Base-by-base conservation (phyloP, 1,140 invertebrate species). In the Alviniconcha marisindica region DNA sequence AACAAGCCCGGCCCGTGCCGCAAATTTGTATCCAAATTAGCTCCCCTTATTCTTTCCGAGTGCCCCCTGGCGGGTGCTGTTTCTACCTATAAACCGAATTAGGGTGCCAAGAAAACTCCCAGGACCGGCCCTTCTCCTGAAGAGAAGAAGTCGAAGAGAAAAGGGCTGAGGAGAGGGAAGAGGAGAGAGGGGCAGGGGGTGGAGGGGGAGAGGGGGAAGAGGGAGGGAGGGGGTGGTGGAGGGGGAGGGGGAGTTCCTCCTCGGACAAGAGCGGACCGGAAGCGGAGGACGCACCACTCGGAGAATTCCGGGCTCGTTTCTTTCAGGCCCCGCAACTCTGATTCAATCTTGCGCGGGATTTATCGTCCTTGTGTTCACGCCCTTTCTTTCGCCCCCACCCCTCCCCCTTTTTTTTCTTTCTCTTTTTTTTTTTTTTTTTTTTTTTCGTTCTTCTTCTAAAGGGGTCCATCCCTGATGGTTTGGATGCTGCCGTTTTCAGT, bases 331-430 rank as follows among this genome's bases (percentile, higher is more conserved):
- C 69, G 7, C 33, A 36, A 28, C 21, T 10, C 18, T 73, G 69
- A 73, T 73, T 73, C 69, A 73, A 73, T 73, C 69, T 73, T 73
- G 69, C 69, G n/a, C 28, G 5, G 69, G 69, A 73, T 73, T 73
- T 73, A 73, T 73, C 69, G n/a, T 38, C 5, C 69, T 73, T 33
- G 69, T 73, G 36, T 73, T 73, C 69, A 36, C 69, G 69, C n/a
- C 69, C 38, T 73, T 36, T 73, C 69, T 73, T 36, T 36, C 31
- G 33, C 38, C 69, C 69, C 36, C 28, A 33, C 2, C 69, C 18
- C 38, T 38, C 38, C 69, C 10, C 24, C 31, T 36, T 18, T 28
- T 28, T 38, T 73, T 73, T 73, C 38, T 28, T 28, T 10, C 28
- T 5, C 10, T 28, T 73, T 10, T 38, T n/a, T n/a, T n/a, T n/a